phyloP scores from a whole-genome alignment of 1,140 invertebrate species.

The Tachypleus tridentatus region DNA sequence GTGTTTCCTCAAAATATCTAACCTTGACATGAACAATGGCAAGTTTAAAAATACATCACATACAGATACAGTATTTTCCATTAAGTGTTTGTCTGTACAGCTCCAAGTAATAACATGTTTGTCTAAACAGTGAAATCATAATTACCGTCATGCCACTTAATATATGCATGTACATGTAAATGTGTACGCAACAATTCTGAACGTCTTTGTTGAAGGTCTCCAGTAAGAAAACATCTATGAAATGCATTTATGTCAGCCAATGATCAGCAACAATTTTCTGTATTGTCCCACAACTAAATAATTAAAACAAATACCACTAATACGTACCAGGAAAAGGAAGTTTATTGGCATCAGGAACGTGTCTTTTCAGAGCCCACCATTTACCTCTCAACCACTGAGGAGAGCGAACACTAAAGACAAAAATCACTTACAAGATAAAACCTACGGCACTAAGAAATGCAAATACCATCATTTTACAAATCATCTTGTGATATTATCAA shows the following conservation, averaged over 20 bases:
- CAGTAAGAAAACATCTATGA: neutral
- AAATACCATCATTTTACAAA: no score
- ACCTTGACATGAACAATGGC: no score
- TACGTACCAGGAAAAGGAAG: conserved; percentile 33
- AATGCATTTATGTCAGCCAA: neutral
- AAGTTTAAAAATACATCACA: no score
- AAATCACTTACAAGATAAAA: conserved; percentile 4
- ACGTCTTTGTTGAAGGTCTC: neutral
- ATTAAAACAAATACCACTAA: neutral
- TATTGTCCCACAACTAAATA: neutral
- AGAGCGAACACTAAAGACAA: conserved; percentile 35
- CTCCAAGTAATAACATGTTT: no score
- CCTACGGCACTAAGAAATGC: neutral
- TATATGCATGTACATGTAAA: no score
- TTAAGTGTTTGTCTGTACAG: no score
- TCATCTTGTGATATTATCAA: no score
- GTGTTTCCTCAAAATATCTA: no score
- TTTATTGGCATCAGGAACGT: conserved; percentile 33
- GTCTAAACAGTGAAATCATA: no score
- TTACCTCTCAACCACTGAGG: conserved; percentile 42
- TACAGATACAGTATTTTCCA: no score
- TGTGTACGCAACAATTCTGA: no score
- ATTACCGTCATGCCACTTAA: no score
- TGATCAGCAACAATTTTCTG: neutral
- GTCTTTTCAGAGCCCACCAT: conserved; percentile 40